These are phyloP conservation scores for Halcyon badia DNA, from an alignment of 2,797 vertebrate genomes.

Conservation along the genomic window DNA sequence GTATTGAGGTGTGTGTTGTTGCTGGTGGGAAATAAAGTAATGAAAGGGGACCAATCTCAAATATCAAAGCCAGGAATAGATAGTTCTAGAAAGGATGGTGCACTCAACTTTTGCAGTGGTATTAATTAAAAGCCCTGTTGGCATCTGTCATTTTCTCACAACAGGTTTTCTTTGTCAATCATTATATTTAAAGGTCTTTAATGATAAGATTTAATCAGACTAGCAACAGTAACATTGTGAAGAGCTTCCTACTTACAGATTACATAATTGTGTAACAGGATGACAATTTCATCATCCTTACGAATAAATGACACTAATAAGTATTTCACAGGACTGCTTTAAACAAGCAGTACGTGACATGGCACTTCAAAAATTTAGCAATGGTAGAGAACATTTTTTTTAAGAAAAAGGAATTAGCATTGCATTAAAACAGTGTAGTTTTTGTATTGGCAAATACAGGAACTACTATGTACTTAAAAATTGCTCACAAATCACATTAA, in stretches of 20 bases:
- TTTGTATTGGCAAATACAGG: not conserved
- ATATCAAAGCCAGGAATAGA: not conserved
- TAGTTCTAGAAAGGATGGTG: not conserved
- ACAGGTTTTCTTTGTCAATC: not conserved
- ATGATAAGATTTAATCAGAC: not conserved
- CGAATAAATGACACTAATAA: not conserved
- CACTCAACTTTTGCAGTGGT: not conserved
- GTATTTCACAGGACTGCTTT: not conserved
- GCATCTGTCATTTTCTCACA: not conserved
- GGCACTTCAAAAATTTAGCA: not conserved
- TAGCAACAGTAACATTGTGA: not conserved
- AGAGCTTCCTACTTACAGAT: slow-evolving; percentile 13
- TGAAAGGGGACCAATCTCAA: not conserved
- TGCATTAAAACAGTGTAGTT: not conserved
- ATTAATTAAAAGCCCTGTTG: not conserved
- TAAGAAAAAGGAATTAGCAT: not conserved
- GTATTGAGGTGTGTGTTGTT: rapidly evolving
- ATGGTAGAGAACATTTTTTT: not conserved
- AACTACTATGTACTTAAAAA: not conserved
- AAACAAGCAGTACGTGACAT: not conserved
- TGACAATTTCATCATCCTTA: not conserved
- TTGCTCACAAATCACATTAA: not conserved
- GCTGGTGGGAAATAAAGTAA: not conserved
- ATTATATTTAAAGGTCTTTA: slow-evolving; percentile 3
- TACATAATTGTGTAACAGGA: not conserved